Conservation (phyloP, 2,797 vertebrate genomes). For the Diplodus puntazzo region DNA sequence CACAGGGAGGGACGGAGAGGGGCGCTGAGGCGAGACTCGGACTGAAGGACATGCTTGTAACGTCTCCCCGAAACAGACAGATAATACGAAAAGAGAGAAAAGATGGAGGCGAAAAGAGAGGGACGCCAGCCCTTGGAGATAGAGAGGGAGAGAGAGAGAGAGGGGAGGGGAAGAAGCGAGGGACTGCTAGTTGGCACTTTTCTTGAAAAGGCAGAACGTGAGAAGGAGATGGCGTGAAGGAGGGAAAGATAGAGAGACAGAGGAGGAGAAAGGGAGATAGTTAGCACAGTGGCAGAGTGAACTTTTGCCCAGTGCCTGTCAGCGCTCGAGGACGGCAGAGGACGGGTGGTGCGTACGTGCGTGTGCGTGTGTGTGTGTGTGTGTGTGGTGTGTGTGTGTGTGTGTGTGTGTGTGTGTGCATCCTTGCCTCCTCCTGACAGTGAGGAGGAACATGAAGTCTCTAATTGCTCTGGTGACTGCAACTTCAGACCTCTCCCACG, state of each 20-base stretch:
- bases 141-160: background rate
- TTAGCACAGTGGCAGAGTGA: slow-evolving; percentile 74
- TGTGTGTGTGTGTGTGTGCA: slow-evolving; percentile 52
- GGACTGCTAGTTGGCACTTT: slow-evolving; percentile 65
- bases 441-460: slow-evolving; percentile 77
- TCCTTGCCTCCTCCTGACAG: slow-evolving; percentile 67
- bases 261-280: slow-evolving; percentile 58
- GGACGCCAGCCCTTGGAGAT: slow-evolving; percentile 37
- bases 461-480: slow-evolving; percentile 80
- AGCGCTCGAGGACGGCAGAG: slow-evolving; percentile 49
- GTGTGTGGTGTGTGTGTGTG: slow-evolving; percentile 39
- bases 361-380: slow-evolving; percentile 36
- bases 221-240: slow-evolving; percentile 43
- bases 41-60: slow-evolving; percentile 59
- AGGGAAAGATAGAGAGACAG: slow-evolving; percentile 28
- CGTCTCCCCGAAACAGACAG: slow-evolving; percentile 41
- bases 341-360: slow-evolving; percentile 22
- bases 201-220: slow-evolving; percentile 59
- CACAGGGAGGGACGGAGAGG: background rate
- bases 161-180: slow-evolving; percentile 31
- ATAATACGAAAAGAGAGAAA: slow-evolving; percentile 50
- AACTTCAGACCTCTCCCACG: slow-evolving; percentile 69
- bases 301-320: slow-evolving; percentile 81
- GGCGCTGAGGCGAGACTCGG: slow-evolving; percentile 3
- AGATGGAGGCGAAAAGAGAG: slow-evolving; percentile 35